Percentiles rank a stretch among this genome's conserved stretches.
Conservation (phyloP, 2,888 invertebrate genomes). For the Craniophora ligustri region DNA sequence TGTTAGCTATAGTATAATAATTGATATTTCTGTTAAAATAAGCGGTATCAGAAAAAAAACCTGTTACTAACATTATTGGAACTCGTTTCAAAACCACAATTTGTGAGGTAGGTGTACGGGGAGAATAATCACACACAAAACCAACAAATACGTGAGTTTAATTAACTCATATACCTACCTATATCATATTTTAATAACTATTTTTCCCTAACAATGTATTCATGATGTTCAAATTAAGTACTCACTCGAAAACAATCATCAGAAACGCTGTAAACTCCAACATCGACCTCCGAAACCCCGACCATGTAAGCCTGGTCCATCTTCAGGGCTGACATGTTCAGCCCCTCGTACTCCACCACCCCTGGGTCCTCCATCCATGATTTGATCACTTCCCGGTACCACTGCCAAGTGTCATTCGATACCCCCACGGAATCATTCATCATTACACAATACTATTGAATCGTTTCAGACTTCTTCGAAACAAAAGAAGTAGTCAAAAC, state of each 20-base stretch:
- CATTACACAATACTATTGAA: conserved; percentile 52
- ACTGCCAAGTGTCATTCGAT: conserved; percentile 77
- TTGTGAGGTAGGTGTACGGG: background rate
- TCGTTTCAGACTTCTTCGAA: conserved; percentile 56
- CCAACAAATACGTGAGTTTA: background rate
- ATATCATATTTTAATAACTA: no score
- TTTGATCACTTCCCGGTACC: conserved; percentile 79
- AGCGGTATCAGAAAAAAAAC: conserved; percentile 16
- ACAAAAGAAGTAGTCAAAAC: conserved; percentile 57
- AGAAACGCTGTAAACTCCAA: conserved; percentile 90
- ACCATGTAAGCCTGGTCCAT: conserved; percentile 91
- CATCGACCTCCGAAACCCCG: conserved; percentile 71
- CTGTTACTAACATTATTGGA: background rate
- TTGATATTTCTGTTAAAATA: conserved; percentile 4
- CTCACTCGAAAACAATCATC: conserved; percentile 92
- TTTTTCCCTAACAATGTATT: background rate
- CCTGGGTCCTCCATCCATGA: conserved; percentile 90
- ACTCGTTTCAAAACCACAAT: conserved; percentile 19
- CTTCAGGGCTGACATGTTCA: conserved; percentile 88
- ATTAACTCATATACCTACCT: background rate
- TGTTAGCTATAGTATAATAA: background rate
- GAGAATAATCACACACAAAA: no score
- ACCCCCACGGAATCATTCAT: conserved; percentile 75
- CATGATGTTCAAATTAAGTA: conserved; percentile 21
- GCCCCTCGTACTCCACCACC: conserved; percentile 80